These are phyloP conservation scores for Disparrhopalites patrizii DNA, from an alignment of 2,888 invertebrate genomes.

Conservation along the genomic window DNA sequence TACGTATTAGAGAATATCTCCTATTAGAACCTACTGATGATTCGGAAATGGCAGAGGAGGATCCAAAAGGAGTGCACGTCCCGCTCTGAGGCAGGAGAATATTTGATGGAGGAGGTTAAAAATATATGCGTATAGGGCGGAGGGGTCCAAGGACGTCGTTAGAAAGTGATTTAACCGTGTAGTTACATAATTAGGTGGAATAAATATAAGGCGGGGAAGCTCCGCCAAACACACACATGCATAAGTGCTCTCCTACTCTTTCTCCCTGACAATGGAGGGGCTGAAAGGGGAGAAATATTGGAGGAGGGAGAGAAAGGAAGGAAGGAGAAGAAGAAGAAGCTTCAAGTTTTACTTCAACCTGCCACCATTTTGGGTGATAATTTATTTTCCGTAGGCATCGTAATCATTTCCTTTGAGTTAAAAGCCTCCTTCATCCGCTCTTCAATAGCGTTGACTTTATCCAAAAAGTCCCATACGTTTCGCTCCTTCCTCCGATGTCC, in stretches of 20 bases:
- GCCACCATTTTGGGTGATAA: constrained; percentile 21
- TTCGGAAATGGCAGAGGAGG: too few species aligned
- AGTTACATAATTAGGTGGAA: constrained; percentile 3
- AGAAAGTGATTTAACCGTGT: neutral
- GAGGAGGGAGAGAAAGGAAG: neutral
- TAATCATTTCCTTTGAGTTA: constrained; percentile 25
- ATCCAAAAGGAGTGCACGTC: too few species aligned
- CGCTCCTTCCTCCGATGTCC: neutral
- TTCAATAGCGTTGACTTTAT: constrained; percentile 7
- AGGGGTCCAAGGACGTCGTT: neutral
- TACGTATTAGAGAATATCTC: too few species aligned
- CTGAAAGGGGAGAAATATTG: neutral
- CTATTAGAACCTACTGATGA: too few species aligned
- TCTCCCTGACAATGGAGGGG: too few species aligned
- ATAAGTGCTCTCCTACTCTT: too few species aligned
- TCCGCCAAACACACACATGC: too few species aligned
- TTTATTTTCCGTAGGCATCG: constrained; percentile 22
- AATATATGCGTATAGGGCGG: too few species aligned
- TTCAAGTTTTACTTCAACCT: constrained; percentile 7
- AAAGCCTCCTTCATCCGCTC: constrained; percentile 10
- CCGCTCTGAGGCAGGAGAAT: too few species aligned
- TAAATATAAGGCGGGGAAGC: neutral
- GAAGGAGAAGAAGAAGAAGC: neutral
- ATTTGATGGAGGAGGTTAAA: too few species aligned
- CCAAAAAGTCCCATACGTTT: neutral